Evolutionary conservation across 23 tunicate species (phyloP), one percentile per base, ranked within the genome.

Genomic region (Styela plicata): DNA sequence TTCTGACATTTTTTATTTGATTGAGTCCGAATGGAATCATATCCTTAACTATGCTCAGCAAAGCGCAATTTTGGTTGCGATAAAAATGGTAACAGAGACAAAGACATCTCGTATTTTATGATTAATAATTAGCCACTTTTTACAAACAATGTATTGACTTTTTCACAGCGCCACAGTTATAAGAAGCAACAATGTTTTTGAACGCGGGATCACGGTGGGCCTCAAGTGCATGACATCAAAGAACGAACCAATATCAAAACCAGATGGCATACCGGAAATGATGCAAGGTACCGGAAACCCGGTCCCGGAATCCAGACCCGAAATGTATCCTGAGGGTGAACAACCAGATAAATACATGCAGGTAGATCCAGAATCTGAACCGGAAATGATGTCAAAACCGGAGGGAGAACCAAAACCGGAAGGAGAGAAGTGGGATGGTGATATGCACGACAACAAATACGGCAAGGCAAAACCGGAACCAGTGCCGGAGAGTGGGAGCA

Each of bases 161-260:
- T n/a, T 52, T 76, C 0, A 25, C 2, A 76, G 81, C 31, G 81
- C 81, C 19, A 76, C 81, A 36, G 81, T 76, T 7, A 53, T 76
- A 23, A 52, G 31, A 76, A 29, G 37, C 64, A 26, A 37, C 21
- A 2, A 52, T 29, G 31, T 33, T 19, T 76, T 44, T 29, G 63
- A 44, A 29, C 66, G 31, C 18, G 66, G 66, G 10, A 76, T 76
- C 31, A 36, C n/a, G 22, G 17, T 36, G 31, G 10, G 19, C 63
- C 64, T 76, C 10, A 76, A 27, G 24, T 76, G 81, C 53, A 52
- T 33, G 81, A 27, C 71, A 18, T 27, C 30, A 67, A 67, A 67
- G 31, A 19, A 13, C n/a, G 71, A 18, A 18, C 31, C 71, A 16
- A 67, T 67, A 24, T 29, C 71, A 67, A 67, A 67, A 67, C 30